phyloP scores from a whole-genome alignment of 2,113 vertebrate genomes.

The Bufo gargarizans region DNA sequence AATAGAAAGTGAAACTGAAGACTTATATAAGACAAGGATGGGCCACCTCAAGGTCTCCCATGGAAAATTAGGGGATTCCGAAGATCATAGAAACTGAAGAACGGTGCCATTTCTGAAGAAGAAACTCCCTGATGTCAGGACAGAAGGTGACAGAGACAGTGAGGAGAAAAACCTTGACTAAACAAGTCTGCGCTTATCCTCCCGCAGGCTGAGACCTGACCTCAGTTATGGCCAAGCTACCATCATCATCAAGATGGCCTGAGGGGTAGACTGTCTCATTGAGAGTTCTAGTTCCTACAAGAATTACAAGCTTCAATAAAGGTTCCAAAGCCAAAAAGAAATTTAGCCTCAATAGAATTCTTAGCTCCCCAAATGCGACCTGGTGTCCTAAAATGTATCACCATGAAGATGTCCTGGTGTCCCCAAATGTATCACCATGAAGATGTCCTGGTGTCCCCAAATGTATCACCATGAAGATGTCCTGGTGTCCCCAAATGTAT shows the following conservation, averaged over 20 bases:
- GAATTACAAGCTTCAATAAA: background rate
- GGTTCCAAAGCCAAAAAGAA: background rate
- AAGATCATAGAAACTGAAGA: background rate
- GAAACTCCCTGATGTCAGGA: background rate
- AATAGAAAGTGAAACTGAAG: background rate
- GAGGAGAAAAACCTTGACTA: background rate
- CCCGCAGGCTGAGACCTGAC: background rate
- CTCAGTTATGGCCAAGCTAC: background rate
- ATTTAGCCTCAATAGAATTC: background rate
- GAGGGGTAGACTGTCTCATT: too few relatives aligned
- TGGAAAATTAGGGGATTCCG: conserved; percentile 6
- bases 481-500: too few relatives aligned
- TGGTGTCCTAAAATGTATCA: too few relatives aligned
- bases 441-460: too few relatives aligned
- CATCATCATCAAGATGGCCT: background rate
- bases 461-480: too few relatives aligned
- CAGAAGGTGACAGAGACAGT: background rate
- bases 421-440: too few relatives aligned
- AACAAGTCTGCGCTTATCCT: background rate
- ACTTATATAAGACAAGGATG: background rate
- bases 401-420: too few relatives aligned
- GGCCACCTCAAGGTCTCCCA: background rate
- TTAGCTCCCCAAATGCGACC: background rate
- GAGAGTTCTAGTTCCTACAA: background rate
- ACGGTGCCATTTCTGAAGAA: background rate